A percentile compares a stretch with the other conserved stretches of the same genome.
Conservation (phyloP, 2,888 invertebrate species). For the Polyommatus iphigenia region DNA sequence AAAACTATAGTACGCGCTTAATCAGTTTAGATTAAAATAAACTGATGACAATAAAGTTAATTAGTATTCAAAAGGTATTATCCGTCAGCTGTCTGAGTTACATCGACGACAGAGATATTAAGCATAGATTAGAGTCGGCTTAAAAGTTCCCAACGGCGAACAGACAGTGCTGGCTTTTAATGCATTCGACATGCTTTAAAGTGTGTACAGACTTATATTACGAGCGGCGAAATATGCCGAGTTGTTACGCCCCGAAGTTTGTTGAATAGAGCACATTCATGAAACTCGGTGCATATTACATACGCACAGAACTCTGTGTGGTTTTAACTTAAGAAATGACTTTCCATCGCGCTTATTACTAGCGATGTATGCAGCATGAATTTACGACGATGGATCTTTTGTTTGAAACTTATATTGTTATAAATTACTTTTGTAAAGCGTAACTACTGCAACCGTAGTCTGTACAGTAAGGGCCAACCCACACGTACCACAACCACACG, state of each 20-base stretch:
- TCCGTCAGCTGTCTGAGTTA: conserved; percentile 17
- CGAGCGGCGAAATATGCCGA: conserved; percentile 32
- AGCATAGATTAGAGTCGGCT: conserved; percentile 2
- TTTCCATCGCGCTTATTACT: conserved; percentile 17
- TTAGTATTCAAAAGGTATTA: conserved; percentile 8
- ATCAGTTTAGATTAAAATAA: background rate
- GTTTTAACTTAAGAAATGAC: conserved; percentile 30
- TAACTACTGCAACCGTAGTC: background rate
- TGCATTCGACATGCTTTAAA: conserved; percentile 22
- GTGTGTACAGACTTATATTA: conserved; percentile 33
- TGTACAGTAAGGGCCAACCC: no score
- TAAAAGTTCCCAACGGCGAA: background rate
- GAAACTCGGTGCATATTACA: conserved; percentile 33
- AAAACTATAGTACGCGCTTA: background rate
- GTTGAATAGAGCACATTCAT: conserved; percentile 38
- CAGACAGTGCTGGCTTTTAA: conserved; percentile 28
- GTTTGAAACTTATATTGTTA: background rate
- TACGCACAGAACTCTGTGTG: conserved; percentile 27
- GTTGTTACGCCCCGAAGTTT: conserved; percentile 39
- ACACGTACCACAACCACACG: no score
- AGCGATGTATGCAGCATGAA: background rate
- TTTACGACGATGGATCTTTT: background rate
- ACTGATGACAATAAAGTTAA: conserved; percentile 12
- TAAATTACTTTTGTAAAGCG: background rate
- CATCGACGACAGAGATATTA: conserved; percentile 26